These are phyloP conservation scores for Pseudorasbora parva DNA, from an alignment of 2,113 vertebrate species.

Conservation along the genomic window DNA sequence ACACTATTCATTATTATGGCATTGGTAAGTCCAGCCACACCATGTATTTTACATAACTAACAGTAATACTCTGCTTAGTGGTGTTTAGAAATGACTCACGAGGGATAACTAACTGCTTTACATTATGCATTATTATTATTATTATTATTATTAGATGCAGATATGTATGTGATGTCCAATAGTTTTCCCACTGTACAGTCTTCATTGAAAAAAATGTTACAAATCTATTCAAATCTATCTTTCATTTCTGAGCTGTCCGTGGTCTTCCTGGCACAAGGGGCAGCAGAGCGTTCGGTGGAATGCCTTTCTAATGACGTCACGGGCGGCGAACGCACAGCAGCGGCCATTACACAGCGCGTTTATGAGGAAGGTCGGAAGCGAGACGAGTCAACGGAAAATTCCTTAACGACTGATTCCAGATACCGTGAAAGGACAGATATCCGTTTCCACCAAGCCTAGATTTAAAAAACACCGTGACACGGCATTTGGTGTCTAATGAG, in stretches of 20 bases:
- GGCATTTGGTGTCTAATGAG: neutral
- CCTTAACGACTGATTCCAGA: neutral
- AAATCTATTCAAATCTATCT: too few relatives aligned
- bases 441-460: too few relatives aligned
- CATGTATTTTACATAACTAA: neutral
- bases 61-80: neutral
- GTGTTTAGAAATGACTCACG: neutral
- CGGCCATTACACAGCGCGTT: slow-evolving; percentile 68
- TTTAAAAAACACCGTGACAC: neutral
- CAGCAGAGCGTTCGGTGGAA: neutral
- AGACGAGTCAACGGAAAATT: slow-evolving; percentile 26
- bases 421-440: neutral
- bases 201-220: neutral
- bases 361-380: slow-evolving; percentile 63
- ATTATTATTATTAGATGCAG: neutral
- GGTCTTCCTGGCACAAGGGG: slow-evolving; percentile 51
- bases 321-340: slow-evolving; percentile 55
- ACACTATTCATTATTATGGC: neutral
- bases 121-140: neutral
- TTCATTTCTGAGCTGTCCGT: too few relatives aligned
- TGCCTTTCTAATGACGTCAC: slow-evolving; percentile 61
- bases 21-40: neutral
- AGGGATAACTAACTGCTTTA: neutral
- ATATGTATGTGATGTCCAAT: neutral
- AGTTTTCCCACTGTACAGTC: neutral